Base-by-base conservation (phyloP, 2,797 vertebrate species). In the Fistularia tabacaria region DNA sequence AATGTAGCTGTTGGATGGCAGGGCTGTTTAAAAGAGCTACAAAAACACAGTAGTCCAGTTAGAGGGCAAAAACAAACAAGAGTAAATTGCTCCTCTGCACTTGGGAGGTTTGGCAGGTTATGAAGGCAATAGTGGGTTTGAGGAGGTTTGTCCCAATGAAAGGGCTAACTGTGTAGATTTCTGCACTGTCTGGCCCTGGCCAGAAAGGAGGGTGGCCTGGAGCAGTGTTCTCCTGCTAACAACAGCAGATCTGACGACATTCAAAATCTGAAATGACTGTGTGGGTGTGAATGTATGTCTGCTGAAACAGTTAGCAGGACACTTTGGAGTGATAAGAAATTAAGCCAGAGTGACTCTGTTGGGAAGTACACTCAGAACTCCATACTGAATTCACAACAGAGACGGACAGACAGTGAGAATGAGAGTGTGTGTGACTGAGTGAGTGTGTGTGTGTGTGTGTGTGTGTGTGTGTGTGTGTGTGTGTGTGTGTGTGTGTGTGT, bases 61-160 rank as follows among this genome's bases (percentile, higher is more conserved):
- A 82, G 74, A 79, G 68, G 80, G 81, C 72, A 87, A 88, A 87
- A 88, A 84, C 85, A 89, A 89, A 88, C 83, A 86, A 51, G 74
- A 64, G 77, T 83, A 89, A 87, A 86, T 87, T 82, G 81, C 85
- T 76, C 82, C 83, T 83, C 75, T 86, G 80, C 84, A 82, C 81
- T 88, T 88, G 87, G 88, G 88, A 89, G 90, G 88, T 82, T 90
- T 90, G 89, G 88, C 86, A 80, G 74, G 78, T 88, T 85, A 81
- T 85, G 83, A 89, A 89, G 85, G 84, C 81, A 76, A 68, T 62
- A 78, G 84, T 80, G 80, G 79, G 83, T 89, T 88, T 86, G 80
- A 79, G 86, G 81, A 86, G 86, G 81, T 83, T 87, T 79, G 77
- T 78, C 74, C 86, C 86, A 88, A 90, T 90, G 89, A 91, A 91